Evolutionary conservation across 2,113 vertebrate genomes (phyloP).

Genomic region (Stegastes partitus): DNA sequence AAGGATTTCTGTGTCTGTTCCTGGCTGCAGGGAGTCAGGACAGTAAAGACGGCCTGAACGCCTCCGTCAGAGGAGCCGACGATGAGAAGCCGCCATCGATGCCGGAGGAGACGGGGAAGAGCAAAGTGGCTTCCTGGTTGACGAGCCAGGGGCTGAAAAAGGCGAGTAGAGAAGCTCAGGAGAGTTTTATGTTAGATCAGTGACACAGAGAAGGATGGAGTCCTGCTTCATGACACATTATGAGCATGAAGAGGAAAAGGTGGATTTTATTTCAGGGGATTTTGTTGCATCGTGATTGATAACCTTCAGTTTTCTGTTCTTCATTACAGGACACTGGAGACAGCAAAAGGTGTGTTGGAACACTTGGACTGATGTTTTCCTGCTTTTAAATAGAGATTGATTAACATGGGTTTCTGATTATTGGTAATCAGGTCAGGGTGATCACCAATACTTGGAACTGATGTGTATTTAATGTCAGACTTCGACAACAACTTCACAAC

Average conservation of each 20-base stretch:
- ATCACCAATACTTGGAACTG: no score
- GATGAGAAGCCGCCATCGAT: constrained; percentile 89
- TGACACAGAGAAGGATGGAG: background rate
- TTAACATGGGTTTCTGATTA: no score
- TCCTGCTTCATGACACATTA: no score
- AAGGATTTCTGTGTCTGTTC: background rate
- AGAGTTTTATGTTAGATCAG: background rate
- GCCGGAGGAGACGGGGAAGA: constrained; percentile 93
- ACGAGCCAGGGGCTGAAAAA: constrained; percentile 86
- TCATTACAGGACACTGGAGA: constrained; percentile 86
- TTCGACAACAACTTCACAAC: no score
- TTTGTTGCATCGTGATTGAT: background rate
- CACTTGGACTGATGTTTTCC: background rate
- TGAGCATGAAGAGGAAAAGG: no score
- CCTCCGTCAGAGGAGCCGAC: constrained; percentile 62
- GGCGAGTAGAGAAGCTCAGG: constrained; percentile 62
- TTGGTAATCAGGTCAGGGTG: no score
- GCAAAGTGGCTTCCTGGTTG: constrained; percentile 96
- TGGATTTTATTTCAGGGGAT: background rate
- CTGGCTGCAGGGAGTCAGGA: constrained; percentile 87
- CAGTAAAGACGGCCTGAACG: constrained; percentile 85
- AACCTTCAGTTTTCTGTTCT: constrained; percentile 21
- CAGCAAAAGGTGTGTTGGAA: constrained; percentile 72
- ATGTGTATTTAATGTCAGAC: no score
- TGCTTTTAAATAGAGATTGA: background rate